Conservation (phyloP, 2,113 vertebrate genomes). For the Elanus axillaris region DNA sequence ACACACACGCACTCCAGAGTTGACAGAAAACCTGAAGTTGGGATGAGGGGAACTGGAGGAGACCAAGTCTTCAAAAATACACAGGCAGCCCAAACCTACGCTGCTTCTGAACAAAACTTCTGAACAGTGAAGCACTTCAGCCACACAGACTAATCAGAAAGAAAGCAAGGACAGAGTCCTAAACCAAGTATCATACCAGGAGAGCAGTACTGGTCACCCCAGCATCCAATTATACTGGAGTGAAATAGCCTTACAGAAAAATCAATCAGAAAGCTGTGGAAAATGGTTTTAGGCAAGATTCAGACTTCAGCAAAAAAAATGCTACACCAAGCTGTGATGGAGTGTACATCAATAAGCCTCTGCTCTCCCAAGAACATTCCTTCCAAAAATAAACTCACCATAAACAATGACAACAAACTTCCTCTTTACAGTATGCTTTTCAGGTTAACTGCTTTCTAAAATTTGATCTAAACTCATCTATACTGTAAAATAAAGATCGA, state of each 20-base stretch:
- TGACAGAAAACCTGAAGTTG: background rate
- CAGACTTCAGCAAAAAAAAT: background rate
- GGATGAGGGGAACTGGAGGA: background rate
- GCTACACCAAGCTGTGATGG: background rate
- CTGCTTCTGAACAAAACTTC: background rate
- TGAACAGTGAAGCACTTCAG: background rate
- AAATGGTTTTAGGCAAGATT: constrained; percentile 48
- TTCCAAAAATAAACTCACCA: background rate
- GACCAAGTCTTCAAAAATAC: background rate
- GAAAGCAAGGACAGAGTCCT: background rate
- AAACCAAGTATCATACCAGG: fast-evolving
- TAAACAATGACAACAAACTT: background rate
- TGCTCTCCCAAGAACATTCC: background rate
- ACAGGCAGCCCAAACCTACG: background rate
- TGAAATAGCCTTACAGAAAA: background rate
- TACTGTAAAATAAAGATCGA: background rate
- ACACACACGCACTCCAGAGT: background rate
- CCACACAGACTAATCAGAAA: background rate
- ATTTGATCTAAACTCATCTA: background rate
- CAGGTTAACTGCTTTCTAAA: background rate
- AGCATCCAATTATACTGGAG: background rate
- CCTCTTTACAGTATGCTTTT: background rate
- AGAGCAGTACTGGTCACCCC: background rate
- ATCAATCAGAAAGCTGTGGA: constrained; percentile 33
- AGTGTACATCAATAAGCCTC: background rate